A percentile compares a stretch with the other conserved stretches of the same genome.
Conservation (phyloP, 2,113 vertebrate genomes). For the Aegithalos caudatus region DNA sequence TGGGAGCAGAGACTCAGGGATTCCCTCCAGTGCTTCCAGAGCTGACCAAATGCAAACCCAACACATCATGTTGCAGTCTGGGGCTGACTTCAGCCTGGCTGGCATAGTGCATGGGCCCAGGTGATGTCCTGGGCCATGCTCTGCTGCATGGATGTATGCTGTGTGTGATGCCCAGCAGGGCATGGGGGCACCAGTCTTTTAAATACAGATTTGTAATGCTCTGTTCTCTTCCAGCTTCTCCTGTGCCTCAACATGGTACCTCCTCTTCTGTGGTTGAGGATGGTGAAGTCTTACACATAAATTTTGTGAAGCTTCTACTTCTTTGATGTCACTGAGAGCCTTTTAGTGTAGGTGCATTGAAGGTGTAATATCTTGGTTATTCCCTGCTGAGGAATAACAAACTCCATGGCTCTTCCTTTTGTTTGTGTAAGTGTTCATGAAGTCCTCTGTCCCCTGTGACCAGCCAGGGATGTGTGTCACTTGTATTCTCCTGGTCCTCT, state of each 20-base stretch:
- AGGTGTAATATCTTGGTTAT: background rate
- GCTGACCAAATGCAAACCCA: background rate
- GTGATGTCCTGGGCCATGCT: accelerated
- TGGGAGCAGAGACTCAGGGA: background rate
- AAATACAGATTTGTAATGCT: background rate
- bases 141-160: background rate
- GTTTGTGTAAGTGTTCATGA: background rate
- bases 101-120: no score
- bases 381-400: background rate
- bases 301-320: background rate
- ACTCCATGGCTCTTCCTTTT: background rate
- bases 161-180: background rate
- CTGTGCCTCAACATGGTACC: background rate
- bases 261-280: background rate
- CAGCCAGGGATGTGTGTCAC: background rate
- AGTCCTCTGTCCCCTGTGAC: background rate
- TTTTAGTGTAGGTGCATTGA: background rate
- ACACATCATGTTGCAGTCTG: background rate
- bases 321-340: background rate
- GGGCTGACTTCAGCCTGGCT: background rate
- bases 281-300: background rate
- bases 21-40: background rate
- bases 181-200: background rate
- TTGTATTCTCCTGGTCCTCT: background rate
- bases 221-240: background rate